These are phyloP conservation scores for Diachrysia chrysitis DNA, from an alignment of 2,888 invertebrate species.

Conservation along the genomic window DNA sequence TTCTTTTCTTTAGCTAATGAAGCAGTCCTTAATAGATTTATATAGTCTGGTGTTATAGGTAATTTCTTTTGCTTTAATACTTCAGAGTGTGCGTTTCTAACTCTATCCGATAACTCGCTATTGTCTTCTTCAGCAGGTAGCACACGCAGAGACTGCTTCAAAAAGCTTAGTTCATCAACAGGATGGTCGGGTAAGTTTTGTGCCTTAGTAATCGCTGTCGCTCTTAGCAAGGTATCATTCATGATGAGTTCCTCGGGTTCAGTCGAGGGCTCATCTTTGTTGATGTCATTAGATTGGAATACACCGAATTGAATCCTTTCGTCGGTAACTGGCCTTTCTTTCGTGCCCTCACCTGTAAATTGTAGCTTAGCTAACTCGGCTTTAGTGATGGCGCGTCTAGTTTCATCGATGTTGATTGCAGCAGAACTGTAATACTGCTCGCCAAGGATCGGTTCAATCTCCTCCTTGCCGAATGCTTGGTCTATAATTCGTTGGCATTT, in stretches of 20 bases:
- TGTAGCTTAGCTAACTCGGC: conserved; percentile 25
- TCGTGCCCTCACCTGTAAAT: neutral
- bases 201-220: neutral
- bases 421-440: conserved; percentile 23
- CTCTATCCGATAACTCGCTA: conserved; percentile 9
- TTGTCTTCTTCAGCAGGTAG: neutral
- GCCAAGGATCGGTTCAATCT: neutral
- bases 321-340: conserved; percentile 11
- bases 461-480: conserved; percentile 52
- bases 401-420: conserved; percentile 24
- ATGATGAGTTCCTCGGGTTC: neutral
- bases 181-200: neutral
- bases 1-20: neutral
- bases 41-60: conserved; percentile 14
- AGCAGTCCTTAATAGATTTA: neutral
- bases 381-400: conserved; percentile 22
- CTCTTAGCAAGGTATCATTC: neutral
- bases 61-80: neutral
- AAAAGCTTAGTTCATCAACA: neutral
- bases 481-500: conserved; percentile 57
- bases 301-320: conserved; percentile 15
- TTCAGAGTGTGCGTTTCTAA: neutral
- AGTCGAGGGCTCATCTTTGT: conserved; percentile 6
- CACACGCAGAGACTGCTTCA: neutral
- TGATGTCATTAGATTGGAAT: conserved; percentile 12